Evolutionary conservation across 2,113 vertebrate genomes (phyloP).

Genomic region (Pelobates fuscus): DNA sequence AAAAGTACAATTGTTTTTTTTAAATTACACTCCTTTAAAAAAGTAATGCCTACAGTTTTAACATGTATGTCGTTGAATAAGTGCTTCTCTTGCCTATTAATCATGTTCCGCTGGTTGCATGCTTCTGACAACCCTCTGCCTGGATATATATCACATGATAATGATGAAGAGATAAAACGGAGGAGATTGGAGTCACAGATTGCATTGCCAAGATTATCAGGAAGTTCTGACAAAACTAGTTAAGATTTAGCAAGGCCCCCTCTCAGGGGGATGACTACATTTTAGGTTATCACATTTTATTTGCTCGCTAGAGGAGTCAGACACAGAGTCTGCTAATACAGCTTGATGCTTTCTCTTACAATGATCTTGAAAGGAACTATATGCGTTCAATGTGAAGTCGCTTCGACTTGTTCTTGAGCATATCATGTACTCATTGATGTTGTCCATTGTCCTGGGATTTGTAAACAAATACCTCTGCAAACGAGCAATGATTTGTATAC

Average conservation of each 20-base stretch:
- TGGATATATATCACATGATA: neutral
- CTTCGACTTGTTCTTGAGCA: conserved; percentile 19
- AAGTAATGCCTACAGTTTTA: too few relatives aligned
- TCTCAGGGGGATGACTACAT: conserved; percentile 21
- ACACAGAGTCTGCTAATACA: conserved; percentile 18
- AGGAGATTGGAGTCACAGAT: neutral
- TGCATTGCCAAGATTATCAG: neutral
- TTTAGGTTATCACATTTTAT: conserved; percentile 39
- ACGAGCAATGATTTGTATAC: neutral
- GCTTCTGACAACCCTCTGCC: too few relatives aligned
- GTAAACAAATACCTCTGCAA: conserved; percentile 25
- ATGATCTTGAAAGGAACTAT: conserved; percentile 30
- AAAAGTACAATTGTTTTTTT: too few relatives aligned
- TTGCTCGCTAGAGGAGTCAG: conserved; percentile 18
- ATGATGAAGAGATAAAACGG: neutral
- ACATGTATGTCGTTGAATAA: too few relatives aligned
- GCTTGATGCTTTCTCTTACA: conserved; percentile 21
- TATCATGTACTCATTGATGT: conserved; percentile 11
- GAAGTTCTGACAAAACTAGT: conserved; percentile 23
- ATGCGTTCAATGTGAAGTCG: conserved; percentile 25
- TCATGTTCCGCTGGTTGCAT: too few relatives aligned
- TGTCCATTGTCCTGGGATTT: conserved; percentile 16
- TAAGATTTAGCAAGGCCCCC: conserved; percentile 15
- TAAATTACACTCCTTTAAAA: too few relatives aligned
- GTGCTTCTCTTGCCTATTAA: too few relatives aligned